Evolutionary conservation across 2,113 vertebrate species (phyloP).

Genomic region (Thalassarche chlororhynchos): DNA sequence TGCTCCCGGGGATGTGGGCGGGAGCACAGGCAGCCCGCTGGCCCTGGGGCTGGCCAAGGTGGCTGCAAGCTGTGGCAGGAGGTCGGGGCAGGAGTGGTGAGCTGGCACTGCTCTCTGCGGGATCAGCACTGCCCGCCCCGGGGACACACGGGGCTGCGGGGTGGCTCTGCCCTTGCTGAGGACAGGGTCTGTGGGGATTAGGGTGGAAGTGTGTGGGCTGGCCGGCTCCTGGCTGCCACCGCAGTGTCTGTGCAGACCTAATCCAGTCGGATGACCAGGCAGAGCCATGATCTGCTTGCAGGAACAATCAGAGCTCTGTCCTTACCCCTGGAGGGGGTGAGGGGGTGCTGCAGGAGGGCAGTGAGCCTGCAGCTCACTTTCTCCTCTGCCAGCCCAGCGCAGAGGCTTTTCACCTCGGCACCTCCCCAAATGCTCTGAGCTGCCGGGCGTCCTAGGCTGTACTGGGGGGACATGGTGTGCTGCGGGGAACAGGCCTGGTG

Average conservation of each 20-base stretch:
- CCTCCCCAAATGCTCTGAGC: not conserved
- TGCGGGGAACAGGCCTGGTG: fast-evolving
- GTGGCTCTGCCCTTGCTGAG: not conserved
- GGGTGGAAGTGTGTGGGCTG: not conserved
- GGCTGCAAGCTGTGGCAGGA: fast-evolving
- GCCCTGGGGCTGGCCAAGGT: fast-evolving
- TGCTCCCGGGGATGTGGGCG: fast-evolving
- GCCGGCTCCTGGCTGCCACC: not conserved
- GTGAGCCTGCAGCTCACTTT: not conserved
- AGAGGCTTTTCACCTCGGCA: not conserved
- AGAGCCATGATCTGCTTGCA: fast-evolving
- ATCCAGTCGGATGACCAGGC: not conserved
- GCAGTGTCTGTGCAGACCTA: not conserved
- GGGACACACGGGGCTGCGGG: not conserved
- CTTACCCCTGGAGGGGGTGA: not conserved
- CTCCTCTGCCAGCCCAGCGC: not conserved
- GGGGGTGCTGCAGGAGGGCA: not conserved
- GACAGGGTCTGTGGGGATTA: not conserved
- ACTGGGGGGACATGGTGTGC: fast-evolving
- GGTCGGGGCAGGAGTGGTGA: not conserved
- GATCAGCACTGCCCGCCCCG: fast-evolving
- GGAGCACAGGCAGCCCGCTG: not conserved
- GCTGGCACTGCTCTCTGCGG: not conserved
- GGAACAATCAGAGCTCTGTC: conserved; percentile 4
- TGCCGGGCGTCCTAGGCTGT: not conserved